Evolutionary conservation across 2,888 invertebrate species (phyloP), one percentile per base, ranked within the genome.

Genomic region (Campoletis raptor): DNA sequence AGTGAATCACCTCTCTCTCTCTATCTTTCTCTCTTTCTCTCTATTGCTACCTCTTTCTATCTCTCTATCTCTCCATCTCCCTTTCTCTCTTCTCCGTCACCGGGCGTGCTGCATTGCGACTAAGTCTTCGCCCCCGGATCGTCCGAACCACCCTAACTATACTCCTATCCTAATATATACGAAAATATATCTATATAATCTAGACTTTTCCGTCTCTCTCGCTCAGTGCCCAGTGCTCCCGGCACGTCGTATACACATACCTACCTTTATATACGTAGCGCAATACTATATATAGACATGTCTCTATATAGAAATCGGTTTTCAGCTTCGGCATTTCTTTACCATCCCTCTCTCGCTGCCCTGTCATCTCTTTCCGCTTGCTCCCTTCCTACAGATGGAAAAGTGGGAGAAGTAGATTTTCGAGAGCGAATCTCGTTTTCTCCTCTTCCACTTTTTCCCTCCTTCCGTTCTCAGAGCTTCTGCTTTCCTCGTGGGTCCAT

Each of bases 101-200:
- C 72, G 72, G 48, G 79, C 81, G 81, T 81, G 86, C 84, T 84
- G 88, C 88, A 88, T 88, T 88, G 88, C 88, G 88, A 88, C 88
- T 88, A 74, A 84, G 86, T 81, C 81, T 86, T 69, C 15, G 18
- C 72, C 81, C 78, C 57, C 69, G 74, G 81, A 70, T 81, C 67
- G 77, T 81, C 78, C 84, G 37, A 78, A 30, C 54, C 52, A 37
- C 42, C 76, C 66, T 72, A 40, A 42, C 72, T 72, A 72, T 61
- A 37, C 64, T 70, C 61, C 70, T 79, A 21, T 64, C 36, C 48
- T 45, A 69, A 36, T 42, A 67, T 74, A 30, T 42, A 18, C 40
- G 15, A 30, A 30, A 2, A 30, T 54, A 7, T 36, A 37, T 9
- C 45, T 48, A 48, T 18, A 48, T 40, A 40, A 8, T n/a, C 48